Evolutionary conservation across 2,888 invertebrate genomes (phyloP), one percentile per base, ranked within the genome.

Genomic region (Oscheius sp.): DNA sequence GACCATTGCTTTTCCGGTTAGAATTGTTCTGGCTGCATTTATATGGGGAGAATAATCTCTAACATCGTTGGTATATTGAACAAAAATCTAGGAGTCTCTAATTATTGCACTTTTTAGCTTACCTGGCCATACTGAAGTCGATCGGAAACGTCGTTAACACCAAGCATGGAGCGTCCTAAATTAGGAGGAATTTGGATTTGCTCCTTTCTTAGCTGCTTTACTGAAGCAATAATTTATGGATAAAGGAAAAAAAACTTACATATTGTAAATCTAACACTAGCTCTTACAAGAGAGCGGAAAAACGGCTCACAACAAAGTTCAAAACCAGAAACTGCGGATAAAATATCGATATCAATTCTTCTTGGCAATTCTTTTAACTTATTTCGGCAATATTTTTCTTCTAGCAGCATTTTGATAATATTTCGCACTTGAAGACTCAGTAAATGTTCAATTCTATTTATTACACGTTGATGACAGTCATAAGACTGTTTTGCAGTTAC

Each of bases 1-100:
- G n/a, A 88, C 84, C 42, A 88, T 79, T 1, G 88, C 85, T 12
- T 76, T 78, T 12, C 87, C 81, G 34, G 50, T 71, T 12, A 69
- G 66, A 20, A 80, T 70, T 8, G 68, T 61, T 45, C 72, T 71
- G 29, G 48, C 65, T 0, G 78, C 72, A n/a, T 58, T 1, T 52
- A 66, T 4, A 39, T 65, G 15, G 53, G 80, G 58, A 12, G 42
- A 52, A 39, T 69, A 69, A 23, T 65, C 65, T 8, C 23, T 10
- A 10, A 50, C 65, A 63, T 80, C 80, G 42, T 65, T 57, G 3
- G 81, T 77, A 65, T 80, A 83, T 55, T 82, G 84, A 8, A 84
- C 73, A 29, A 85, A 85, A 2, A 85, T 75, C 75, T 80, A 81
- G n/a, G 61, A 53, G 31, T 15, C 8, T 8, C 10, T 12, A 58